A percentile compares a stretch with the other conserved stretches of the same genome.
phyloP scores from a whole-genome alignment of 2,888 invertebrate genomes.

The Netelia virgata region DNA sequence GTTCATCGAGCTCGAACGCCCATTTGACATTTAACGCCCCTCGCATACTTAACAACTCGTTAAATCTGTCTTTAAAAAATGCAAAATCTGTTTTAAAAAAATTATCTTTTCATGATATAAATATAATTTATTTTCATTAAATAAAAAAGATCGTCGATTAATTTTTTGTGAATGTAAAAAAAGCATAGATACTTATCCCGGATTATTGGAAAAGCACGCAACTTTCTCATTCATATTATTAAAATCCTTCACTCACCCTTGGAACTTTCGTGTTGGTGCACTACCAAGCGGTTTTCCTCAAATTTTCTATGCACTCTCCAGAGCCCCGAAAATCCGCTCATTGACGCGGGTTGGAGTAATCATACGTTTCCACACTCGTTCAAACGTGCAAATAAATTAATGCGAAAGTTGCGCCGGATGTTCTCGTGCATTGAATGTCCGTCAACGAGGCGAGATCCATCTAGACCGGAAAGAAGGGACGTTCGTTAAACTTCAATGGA shows the following conservation, averaged over 20 bases:
- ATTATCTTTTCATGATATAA: no score
- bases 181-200: no score
- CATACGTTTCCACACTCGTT: background rate
- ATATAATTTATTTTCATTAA: no score
- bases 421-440: constrained; percentile 27
- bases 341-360: constrained; percentile 36
- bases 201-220: no score
- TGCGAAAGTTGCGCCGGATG: constrained; percentile 20
- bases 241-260: background rate
- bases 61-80: no score
- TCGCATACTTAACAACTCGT: no score
- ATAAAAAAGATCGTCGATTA: no score
- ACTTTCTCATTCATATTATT: constrained; percentile 5
- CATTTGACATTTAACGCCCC: no score
- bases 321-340: constrained; percentile 40
- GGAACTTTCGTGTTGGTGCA: constrained; percentile 17
- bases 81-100: no score
- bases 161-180: no score
- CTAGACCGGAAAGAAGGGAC: constrained; percentile 58
- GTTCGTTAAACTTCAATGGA: constrained; percentile 59
- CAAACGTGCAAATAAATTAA: constrained; percentile 46
- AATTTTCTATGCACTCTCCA: constrained; percentile 28
- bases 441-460: constrained; percentile 24
- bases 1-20: no score
- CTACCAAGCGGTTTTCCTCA: constrained; percentile 21